Conservation (phyloP, 2,113 vertebrate species). For the Melanostigma gelatinosum region DNA sequence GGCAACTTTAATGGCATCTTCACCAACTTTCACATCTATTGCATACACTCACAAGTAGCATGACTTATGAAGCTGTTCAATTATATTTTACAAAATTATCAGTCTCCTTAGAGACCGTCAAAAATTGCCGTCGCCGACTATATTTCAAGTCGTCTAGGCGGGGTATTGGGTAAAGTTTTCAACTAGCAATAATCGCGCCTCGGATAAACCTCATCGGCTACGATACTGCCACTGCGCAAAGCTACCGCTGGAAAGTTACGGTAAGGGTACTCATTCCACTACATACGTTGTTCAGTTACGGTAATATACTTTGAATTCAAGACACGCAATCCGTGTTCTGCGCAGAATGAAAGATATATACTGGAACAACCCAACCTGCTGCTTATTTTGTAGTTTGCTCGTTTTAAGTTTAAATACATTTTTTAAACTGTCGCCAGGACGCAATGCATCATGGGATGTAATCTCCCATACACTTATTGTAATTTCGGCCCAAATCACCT, state of each 20-base stretch:
- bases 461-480: rapidly evolving
- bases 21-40: no score
- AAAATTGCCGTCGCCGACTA: slow-evolving; percentile 64
- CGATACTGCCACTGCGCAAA: slow-evolving; percentile 64
- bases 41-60: no score
- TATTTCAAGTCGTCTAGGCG: slow-evolving; percentile 41
- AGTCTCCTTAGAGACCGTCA: slow-evolving; percentile 33
- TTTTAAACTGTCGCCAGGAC: background rate
- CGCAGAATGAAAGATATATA: rapidly evolving
- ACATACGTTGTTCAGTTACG: background rate
- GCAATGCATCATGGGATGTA: slow-evolving; percentile 57
- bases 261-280: rapidly evolving
- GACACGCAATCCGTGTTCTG: rapidly evolving
- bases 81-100: background rate
- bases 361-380: rapidly evolving
- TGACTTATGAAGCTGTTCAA: no score
- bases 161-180: slow-evolving; percentile 18
- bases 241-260: rapidly evolving
- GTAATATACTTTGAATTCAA: rapidly evolving
- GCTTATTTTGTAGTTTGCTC: rapidly evolving
- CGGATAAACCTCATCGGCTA: slow-evolving; percentile 66
- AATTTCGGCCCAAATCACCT: rapidly evolving
- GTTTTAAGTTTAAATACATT: background rate
- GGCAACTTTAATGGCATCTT: no score
- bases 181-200: slow-evolving; percentile 66